Evolutionary conservation across 1,140 invertebrate genomes (phyloP).

Genomic region (Nylanderia fulva): DNA sequence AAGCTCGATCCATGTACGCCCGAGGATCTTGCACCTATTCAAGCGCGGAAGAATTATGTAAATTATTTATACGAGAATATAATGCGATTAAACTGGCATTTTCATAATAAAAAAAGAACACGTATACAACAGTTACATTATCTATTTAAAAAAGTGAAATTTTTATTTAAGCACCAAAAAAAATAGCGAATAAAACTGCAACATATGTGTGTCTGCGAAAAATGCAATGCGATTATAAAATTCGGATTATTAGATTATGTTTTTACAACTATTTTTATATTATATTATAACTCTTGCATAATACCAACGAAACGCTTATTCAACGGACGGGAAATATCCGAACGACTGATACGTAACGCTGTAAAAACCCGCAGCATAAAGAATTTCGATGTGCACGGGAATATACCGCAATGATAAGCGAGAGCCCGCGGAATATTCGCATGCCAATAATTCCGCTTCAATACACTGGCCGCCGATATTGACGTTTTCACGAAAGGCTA

Average conservation of each 20-base stretch:
- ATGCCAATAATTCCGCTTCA: constrained; percentile 72
- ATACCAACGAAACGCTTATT: constrained; percentile 5
- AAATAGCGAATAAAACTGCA: neutral
- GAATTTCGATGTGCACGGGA: neutral
- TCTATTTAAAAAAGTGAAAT: constrained; percentile 9
- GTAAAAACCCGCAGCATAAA: constrained; percentile 30
- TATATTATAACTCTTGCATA: neutral
- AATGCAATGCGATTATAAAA: neutral
- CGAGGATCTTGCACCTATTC: constrained; percentile 18
- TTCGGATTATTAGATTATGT: neutral
- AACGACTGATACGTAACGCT: neutral
- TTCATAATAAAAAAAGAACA: neutral
- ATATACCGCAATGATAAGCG: constrained; percentile 70
- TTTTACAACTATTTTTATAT: constrained; percentile 12
- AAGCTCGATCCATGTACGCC: constrained; percentile 32
- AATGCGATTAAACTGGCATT: neutral
- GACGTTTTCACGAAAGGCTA: constrained; percentile 73
- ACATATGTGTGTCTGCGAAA: neutral
- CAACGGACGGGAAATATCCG: constrained; percentile 44
- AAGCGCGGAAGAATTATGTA: neutral
- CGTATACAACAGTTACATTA: neutral
- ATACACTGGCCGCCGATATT: constrained; percentile 66
- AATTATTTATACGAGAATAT: neutral
- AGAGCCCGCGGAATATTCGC: constrained; percentile 58
- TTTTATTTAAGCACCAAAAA: constrained; percentile 10